These are phyloP conservation scores for Lepus oiostolus DNA, from an alignment of 2,797 vertebrate species.

Conservation along the genomic window DNA sequence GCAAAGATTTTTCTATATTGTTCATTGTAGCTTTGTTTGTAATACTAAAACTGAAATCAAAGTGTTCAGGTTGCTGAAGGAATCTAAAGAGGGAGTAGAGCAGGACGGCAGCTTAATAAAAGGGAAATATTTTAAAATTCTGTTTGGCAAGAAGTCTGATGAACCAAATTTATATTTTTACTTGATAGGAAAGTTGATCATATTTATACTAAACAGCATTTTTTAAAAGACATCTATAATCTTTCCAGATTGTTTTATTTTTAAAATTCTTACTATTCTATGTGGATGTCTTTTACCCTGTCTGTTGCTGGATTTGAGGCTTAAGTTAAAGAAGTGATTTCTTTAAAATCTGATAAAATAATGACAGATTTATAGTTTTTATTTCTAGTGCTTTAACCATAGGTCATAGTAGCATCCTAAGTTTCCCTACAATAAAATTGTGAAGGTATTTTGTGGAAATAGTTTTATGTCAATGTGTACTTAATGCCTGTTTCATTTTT, in stretches of 20 bases:
- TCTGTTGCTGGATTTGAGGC: conserved; percentile 27
- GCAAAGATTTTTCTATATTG: background rate
- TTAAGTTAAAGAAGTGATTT: conserved; percentile 33
- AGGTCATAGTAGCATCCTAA: conserved; percentile 5
- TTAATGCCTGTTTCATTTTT: conserved; percentile 53
- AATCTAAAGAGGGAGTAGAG: background rate
- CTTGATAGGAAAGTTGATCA: conserved; percentile 24
- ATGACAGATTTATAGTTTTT: conserved; percentile 37
- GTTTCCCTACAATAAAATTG: conserved; percentile 43
- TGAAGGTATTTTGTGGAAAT: conserved; percentile 59
- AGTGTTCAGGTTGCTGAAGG: conserved; percentile 7
- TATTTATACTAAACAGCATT: conserved; percentile 57
- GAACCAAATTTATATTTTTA: conserved; percentile 65
- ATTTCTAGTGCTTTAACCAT: conserved; percentile 32
- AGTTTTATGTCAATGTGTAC: conserved; percentile 49
- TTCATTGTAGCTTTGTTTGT: conserved; percentile 18
- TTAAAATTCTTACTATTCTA: conserved; percentile 29
- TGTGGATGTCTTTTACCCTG: background rate
- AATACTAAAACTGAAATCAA: conserved; percentile 13
- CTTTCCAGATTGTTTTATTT: conserved; percentile 42
- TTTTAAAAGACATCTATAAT: background rate
- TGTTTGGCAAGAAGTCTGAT: conserved; percentile 50
- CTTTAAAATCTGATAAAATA: conserved; percentile 57
- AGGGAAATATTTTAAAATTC: conserved; percentile 57
- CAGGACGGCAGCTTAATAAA: background rate